These are phyloP conservation scores for Coilia nasus DNA, from an alignment of 2,797 vertebrate species.

Conservation along the genomic window DNA sequence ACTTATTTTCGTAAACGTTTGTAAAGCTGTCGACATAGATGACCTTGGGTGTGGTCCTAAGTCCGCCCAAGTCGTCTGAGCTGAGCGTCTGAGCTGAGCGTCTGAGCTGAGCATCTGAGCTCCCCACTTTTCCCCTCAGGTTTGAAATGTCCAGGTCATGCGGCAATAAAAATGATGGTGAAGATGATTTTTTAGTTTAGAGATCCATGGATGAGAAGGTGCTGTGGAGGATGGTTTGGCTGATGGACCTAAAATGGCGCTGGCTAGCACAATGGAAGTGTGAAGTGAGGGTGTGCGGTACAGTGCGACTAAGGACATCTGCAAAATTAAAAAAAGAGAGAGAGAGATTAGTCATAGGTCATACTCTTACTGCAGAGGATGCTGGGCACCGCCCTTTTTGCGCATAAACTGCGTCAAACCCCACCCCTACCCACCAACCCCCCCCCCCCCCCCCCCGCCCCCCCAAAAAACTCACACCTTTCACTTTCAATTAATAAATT, in stretches of 20 bases:
- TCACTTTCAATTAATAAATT: constrained; percentile 15
- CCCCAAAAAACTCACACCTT: constrained; percentile 35
- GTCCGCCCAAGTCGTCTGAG: neutral
- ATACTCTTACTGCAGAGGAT: constrained; percentile 74
- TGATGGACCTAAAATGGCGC: constrained; percentile 35
- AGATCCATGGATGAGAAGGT: constrained; percentile 3
- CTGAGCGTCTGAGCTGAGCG: neutral
- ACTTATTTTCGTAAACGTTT: neutral
- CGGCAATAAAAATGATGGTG: constrained; percentile 15
- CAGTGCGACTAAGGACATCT: constrained; percentile 58
- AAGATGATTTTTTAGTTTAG: neutral
- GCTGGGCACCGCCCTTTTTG: constrained; percentile 77
- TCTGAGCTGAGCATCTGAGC: neutral
- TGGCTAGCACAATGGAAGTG: constrained; percentile 38
- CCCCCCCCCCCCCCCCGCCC: neutral
- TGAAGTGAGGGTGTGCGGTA: constrained; percentile 40
- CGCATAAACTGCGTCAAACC: constrained; percentile 81
- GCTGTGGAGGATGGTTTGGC: constrained; percentile 34
- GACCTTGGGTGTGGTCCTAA: neutral
- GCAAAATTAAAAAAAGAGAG: constrained; percentile 58
- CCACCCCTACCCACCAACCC: constrained; percentile 63
- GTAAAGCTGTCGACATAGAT: neutral
- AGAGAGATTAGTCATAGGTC: constrained; percentile 74
- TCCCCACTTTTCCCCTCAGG: neutral
- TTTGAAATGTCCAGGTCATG: neutral